Conservation (phyloP, 2,797 vertebrate genomes). For the Telmatherina bonti region DNA sequence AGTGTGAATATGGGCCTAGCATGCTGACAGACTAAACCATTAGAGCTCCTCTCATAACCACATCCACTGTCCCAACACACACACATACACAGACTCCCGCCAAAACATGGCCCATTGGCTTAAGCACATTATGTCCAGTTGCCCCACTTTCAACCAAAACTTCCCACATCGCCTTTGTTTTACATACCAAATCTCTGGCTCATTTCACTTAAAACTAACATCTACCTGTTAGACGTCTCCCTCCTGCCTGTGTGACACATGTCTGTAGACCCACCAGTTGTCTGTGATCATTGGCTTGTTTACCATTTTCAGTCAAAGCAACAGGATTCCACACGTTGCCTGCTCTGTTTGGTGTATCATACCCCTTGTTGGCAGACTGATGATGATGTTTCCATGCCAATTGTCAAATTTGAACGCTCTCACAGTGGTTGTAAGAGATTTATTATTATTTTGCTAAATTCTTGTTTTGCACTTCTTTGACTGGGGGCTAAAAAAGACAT, state of each 20-base stretch:
- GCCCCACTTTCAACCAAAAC: slow-evolving; percentile 55
- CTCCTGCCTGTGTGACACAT: slow-evolving; percentile 50
- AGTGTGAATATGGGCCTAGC: slow-evolving; percentile 79
- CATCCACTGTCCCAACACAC: slow-evolving; percentile 29
- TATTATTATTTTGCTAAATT: not conserved
- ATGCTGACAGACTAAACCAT: slow-evolving; percentile 67
- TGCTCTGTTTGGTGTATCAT: slow-evolving; percentile 38
- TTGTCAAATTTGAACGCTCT: slow-evolving; percentile 62
- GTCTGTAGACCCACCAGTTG: slow-evolving; percentile 48
- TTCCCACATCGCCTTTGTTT: slow-evolving; percentile 33
- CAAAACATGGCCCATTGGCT: slow-evolving; percentile 52
- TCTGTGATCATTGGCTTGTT: slow-evolving; percentile 66
- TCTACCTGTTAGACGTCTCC: slow-evolving; percentile 13
- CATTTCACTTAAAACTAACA: slow-evolving; percentile 20
- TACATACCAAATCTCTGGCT: slow-evolving; percentile 36
- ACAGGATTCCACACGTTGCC: slow-evolving; percentile 70
- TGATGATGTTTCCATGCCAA: slow-evolving; percentile 53
- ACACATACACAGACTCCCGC: slow-evolving; percentile 50
- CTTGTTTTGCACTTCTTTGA: slow-evolving; percentile 9
- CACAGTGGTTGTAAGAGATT: slow-evolving; percentile 40
- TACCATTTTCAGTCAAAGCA: slow-evolving; percentile 73
- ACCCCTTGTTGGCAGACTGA: slow-evolving; percentile 44
- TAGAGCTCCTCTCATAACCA: slow-evolving; percentile 43
- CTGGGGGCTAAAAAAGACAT: not conserved
- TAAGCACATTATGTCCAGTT: slow-evolving; percentile 40